phyloP scores from a whole-genome alignment of 2,888 invertebrate genomes.

The Brachyopa scutellaris region DNA sequence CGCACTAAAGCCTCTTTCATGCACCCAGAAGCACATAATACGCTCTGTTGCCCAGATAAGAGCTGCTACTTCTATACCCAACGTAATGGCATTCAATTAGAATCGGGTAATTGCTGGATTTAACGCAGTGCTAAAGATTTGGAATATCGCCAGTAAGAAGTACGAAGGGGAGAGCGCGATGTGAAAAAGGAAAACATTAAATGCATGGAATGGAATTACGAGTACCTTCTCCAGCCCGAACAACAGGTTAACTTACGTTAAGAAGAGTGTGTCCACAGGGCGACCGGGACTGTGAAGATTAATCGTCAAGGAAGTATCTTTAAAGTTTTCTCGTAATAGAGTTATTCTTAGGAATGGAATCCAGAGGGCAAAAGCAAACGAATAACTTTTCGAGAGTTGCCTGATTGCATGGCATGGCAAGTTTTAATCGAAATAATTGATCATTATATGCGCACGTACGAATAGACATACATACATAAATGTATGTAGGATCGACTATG shows the following conservation, averaged over 20 bases:
- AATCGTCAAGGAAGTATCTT: conserved; percentile 61
- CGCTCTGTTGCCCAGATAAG: conserved; percentile 64
- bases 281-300: conserved; percentile 43
- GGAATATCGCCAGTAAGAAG: conserved; percentile 63
- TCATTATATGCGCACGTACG: conserved; percentile 26
- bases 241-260: conserved; percentile 47
- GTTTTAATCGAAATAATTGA: conserved; percentile 59
- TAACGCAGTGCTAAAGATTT: conserved; percentile 72
- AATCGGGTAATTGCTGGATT: conserved; percentile 71
- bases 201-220: conserved; percentile 56
- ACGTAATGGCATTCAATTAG: conserved; percentile 72
- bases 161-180: background rate
- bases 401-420: conserved; percentile 60
- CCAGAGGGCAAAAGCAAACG: conserved; percentile 65
- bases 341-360: conserved; percentile 56
- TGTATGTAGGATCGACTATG: background rate
- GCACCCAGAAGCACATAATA: conserved; percentile 71
- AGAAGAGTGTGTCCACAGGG: conserved; percentile 8
- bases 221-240: conserved; percentile 21
- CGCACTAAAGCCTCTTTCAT: conserved; percentile 58
- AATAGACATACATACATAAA: background rate
- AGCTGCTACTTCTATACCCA: conserved; percentile 43
- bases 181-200: conserved; percentile 15
- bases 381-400: conserved; percentile 55
- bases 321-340: conserved; percentile 59